Evolutionary conservation across 1,140 invertebrate species (phyloP), one percentile per base, ranked within the genome.

Genomic region (Meloidogyne chitwoodi): DNA sequence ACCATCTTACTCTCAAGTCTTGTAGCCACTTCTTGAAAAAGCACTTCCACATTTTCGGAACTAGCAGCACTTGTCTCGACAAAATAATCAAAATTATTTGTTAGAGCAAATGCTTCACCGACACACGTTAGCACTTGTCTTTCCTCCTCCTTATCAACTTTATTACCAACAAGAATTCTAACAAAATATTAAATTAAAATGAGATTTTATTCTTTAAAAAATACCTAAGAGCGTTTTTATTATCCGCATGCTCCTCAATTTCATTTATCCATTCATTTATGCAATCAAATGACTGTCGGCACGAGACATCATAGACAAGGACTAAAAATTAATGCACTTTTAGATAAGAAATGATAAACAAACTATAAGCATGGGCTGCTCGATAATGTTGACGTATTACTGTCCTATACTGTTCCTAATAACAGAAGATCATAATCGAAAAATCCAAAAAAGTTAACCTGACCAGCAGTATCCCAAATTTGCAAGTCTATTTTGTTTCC

Each of bases 191-290:
- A 56, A 5, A 24, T n/a, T 14, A 19, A 11, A 68, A 65, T 26
- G 19, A 67, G 31, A 22, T 22, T 38, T 14, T 8, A 62, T 34
- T 12, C 2, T 74, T 11, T 19, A 24, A 81, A 84, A 48, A 27
- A 85, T 26, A 86, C 85, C 31, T 86, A 12, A 86, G 62, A 19
- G 85, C 85, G 74, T 79, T 81, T 67, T 85, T 64, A 77, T 87
- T 86, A n/a, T n/a, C n/a, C 11, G 85, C 85, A 69, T 86, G 87
- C 41, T 87, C 83, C 75, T 86, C 85, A 38, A 96, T 93, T 90
- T 97, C 94, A 84, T 95, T 93, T 68, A 96, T 91, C 94, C 94
- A 97, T 87, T 93, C 91, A 87, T 93, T 92, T 69, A 96, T 88
- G 83, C 92, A 94, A 69, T 95, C 90, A 89, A 96, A 96, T 68